phyloP scores from a whole-genome alignment of 2,797 vertebrate species.

The Pseudomugil tenellus region DNA sequence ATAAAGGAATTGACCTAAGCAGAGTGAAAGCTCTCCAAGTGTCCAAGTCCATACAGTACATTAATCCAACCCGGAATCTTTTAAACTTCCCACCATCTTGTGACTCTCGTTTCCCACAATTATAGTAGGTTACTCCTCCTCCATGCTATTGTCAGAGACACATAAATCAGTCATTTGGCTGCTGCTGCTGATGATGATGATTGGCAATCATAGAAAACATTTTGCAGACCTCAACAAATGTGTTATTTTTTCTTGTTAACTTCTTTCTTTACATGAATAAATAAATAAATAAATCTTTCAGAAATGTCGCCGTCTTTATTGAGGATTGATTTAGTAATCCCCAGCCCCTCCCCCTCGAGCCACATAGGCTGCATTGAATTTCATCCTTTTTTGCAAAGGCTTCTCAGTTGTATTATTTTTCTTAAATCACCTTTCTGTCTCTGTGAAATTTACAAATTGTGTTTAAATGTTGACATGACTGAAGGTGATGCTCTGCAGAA shows the following conservation, averaged over 20 bases:
- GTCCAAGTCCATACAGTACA: neutral
- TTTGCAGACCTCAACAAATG: no score
- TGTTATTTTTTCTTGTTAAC: no score
- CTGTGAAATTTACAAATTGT: conserved; percentile 20
- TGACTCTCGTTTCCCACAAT: neutral
- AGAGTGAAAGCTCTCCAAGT: neutral
- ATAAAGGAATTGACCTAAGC: neutral
- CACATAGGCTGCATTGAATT: neutral
- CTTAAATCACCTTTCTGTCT: conserved; percentile 16
- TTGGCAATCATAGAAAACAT: no score
- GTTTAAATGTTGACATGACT: conserved; percentile 23
- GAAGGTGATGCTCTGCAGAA: conserved; percentile 15
- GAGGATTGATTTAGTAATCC: neutral
- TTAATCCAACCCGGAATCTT: neutral
- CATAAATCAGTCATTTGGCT: conserved; percentile 10
- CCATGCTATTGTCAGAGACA: conserved; percentile 25
- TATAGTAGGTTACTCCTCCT: conserved; percentile 3
- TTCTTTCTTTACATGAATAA: conserved; percentile 4
- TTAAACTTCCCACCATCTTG: conserved; percentile 16
- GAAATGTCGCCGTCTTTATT: neutral
- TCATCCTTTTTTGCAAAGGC: conserved; percentile 7
- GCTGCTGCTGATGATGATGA: conserved; percentile 15
- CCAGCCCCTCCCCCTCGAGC: neutral
- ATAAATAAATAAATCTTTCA: conserved; percentile 1
- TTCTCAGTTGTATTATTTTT: conserved; percentile 12